Base-by-base conservation (phyloP, 2,888 invertebrate genomes). In the Antheraea yamamai region DNA sequence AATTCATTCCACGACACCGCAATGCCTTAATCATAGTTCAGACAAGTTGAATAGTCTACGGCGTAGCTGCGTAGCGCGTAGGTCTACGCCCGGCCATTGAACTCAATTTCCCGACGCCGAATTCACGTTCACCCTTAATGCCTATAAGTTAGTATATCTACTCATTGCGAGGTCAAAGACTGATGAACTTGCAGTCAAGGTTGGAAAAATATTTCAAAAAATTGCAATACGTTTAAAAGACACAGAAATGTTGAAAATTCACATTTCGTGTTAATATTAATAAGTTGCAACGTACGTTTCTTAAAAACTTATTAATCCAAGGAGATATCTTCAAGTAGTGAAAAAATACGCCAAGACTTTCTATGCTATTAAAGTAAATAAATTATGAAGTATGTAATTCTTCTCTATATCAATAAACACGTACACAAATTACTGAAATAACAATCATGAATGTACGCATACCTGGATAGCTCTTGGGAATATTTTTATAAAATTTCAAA, bases 1-100 rank as follows among this genome's bases (percentile, higher is more conserved):
- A 39, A 39, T 70, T 39, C n/a, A 39, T 39, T 7, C 18, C 70
- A 39, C 39, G 30, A 30, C 16, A 14, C 20, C 14, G 30, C 39
- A 26, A 70, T 20, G 39, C 70, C 39, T 70, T 70, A 70, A 70
- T 70, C 39, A 70, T 78, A 82, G 79, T 81, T 82, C 81, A 81
- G 39, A 51, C 81, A 81, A 80, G 83, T 82, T 83, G 84, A 85
- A 85, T 82, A 82, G 81, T 87, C 92, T 92, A 92, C 92, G 92
- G 76, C 93, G 94, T 93, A 93, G 93, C 90, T 92, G 90, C 92
- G 91, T 92, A 92, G 90, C 90, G 85, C 90, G 88, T 92, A 88
- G 90, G 91, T 90, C 92, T 93, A 91, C 90, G 92, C 82, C 89
- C 92, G 93, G 92, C 80, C 93, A 82, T 88, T 90, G 91, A 93